A percentile compares a stretch with the other conserved stretches of the same genome.
Conservation (phyloP, 2,888 invertebrate species). For the Clivina fossor region DNA sequence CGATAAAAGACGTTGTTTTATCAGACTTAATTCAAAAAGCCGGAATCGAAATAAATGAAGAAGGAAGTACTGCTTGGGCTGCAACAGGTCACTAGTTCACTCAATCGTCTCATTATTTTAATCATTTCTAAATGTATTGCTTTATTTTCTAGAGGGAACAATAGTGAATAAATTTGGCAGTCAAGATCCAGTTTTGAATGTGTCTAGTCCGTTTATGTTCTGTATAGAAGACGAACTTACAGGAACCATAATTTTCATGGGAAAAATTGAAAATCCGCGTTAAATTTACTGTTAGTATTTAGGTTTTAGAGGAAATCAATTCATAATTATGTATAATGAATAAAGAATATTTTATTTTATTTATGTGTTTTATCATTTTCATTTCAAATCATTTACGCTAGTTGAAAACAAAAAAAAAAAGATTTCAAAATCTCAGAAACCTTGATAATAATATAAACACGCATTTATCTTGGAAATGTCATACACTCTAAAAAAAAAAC, state of each 20-base stretch:
- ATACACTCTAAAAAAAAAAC: no score
- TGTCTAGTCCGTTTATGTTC: conserved; percentile 76
- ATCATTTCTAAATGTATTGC: neutral
- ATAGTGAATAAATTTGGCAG: conserved; percentile 73
- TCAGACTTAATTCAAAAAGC: conserved; percentile 63
- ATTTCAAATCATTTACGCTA: no score
- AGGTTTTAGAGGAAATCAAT: no score
- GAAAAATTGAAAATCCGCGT: conserved; percentile 72
- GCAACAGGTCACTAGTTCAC: conserved; percentile 61
- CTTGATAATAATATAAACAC: no score
- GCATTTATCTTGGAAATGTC: no score
- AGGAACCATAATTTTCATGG: conserved; percentile 72
- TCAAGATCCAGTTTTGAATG: conserved; percentile 63
- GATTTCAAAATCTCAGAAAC: no score
- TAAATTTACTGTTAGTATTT: no score
- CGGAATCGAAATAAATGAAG: conserved; percentile 76
- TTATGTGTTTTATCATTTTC: no score
- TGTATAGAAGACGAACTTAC: conserved; percentile 75
- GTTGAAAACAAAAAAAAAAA: no score
- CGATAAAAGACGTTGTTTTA: conserved; percentile 2
- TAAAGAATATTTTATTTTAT: no score
- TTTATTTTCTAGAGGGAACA: conserved; percentile 58
- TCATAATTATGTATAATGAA: no score
- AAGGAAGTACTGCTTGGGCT: conserved; percentile 70
- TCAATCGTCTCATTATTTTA: neutral